Percentiles rank a stretch among this genome's conserved stretches.
Evolutionary conservation across 2,797 vertebrate species (phyloP).

Genomic region (Lerista edwardsae): DNA sequence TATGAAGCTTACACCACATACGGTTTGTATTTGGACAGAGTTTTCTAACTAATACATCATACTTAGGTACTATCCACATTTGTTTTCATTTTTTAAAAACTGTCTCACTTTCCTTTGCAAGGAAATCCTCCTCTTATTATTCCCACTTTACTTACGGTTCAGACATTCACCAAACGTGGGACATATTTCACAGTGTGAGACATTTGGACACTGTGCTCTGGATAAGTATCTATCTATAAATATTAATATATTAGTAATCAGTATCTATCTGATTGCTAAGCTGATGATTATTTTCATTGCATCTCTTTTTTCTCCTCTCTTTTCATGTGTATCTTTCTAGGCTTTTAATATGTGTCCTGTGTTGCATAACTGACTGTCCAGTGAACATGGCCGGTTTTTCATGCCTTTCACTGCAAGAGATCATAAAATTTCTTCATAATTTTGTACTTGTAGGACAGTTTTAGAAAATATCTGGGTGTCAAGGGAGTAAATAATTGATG

Average conservation of each 20-base stretch:
- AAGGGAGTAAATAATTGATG: constrained; percentile 62
- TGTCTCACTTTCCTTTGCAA: neutral
- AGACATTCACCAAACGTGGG: neutral
- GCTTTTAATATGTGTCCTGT: neutral
- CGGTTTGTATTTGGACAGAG: neutral
- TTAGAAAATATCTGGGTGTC: constrained; percentile 64
- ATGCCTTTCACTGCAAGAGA: constrained; percentile 37
- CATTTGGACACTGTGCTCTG: neutral
- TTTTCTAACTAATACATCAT: neutral
- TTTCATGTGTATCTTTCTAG: neutral
- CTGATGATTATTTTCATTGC: neutral
- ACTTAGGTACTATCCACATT: neutral
- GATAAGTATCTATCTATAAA: neutral
- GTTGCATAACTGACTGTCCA: neutral
- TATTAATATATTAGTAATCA: no score
- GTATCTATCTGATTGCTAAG: neutral
- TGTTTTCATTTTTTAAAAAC: neutral
- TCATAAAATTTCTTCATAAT: constrained; percentile 33
- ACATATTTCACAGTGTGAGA: neutral
- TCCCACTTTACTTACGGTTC: neutral
- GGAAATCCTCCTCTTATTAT: no score
- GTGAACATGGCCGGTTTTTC: constrained; percentile 4
- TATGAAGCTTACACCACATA: neutral
- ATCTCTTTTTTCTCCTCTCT: neutral
- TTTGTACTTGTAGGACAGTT: constrained; percentile 58